Evolutionary conservation across 2,888 invertebrate genomes (phyloP).

Genomic region (Meteorus cinctellus): DNA sequence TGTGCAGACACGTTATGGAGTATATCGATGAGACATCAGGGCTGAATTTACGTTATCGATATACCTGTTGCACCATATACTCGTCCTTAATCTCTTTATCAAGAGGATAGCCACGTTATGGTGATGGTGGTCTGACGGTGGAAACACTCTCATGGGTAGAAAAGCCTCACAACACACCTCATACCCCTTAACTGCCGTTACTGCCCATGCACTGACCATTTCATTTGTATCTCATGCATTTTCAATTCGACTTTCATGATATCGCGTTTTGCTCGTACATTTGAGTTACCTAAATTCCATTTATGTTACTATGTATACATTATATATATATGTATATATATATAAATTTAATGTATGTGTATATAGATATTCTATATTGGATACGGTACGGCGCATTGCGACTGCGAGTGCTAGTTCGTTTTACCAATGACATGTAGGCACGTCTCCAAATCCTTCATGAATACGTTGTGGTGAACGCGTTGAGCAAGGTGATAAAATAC

Average conservation of each 20-base stretch:
- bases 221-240: conserved; percentile 53
- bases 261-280: conserved; percentile 45
- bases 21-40: conserved; percentile 28
- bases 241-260: conserved; percentile 52
- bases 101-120: conserved; percentile 42
- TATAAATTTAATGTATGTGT: not conserved
- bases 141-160: not conserved
- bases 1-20: not conserved
- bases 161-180: not conserved
- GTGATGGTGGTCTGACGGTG: conserved; percentile 4
- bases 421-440: conserved; percentile 5
- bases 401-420: conserved; percentile 34
- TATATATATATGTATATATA: not conserved
- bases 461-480: not conserved
- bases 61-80: conserved; percentile 52
- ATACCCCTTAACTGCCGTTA: not conserved
- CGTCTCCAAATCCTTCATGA: not conserved
- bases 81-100: conserved; percentile 57
- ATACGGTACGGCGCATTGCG: conserved; percentile 45
- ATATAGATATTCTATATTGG: not conserved
- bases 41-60: conserved; percentile 54
- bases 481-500: not conserved
- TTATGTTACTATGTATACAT: not conserved
- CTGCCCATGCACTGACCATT: conserved; percentile 10
- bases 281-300: conserved; percentile 34